Conservation (phyloP, 2,888 invertebrate genomes). For the Elegia similella region DNA sequence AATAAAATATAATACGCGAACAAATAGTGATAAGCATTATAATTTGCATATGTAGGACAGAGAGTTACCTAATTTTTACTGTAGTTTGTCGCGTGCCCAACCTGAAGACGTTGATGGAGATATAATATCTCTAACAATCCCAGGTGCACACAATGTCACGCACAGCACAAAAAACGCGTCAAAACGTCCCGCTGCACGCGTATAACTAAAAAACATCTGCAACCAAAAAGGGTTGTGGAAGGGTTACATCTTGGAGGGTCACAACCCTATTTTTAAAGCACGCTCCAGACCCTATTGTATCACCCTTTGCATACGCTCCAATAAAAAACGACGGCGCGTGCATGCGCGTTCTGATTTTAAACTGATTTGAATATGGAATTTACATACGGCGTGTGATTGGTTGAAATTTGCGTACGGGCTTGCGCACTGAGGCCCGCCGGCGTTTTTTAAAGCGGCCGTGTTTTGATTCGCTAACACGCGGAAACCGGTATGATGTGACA, state of each 20-base stretch:
- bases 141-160: background rate
- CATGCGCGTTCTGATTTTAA: conserved; percentile 79
- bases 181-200: conserved; percentile 56
- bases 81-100: no score
- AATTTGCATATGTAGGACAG: no score
- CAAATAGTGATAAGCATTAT: no score
- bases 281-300: conserved; percentile 33
- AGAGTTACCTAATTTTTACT: no score
- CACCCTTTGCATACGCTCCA: conserved; percentile 69
- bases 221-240: conserved; percentile 65
- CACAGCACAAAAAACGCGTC: conserved; percentile 49
- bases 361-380: conserved; percentile 79
- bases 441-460: conserved; percentile 58
- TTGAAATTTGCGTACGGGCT: conserved; percentile 55
- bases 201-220: conserved; percentile 65
- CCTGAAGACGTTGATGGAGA: no score
- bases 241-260: conserved; percentile 51
- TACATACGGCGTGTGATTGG: conserved; percentile 72
- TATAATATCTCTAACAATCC: conserved; percentile 19
- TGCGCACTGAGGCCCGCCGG: conserved; percentile 56
- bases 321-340: conserved; percentile 72
- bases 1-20: no score
- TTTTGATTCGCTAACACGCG: conserved; percentile 60
- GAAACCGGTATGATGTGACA: conserved; percentile 12
- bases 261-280: conserved; percentile 47